These are phyloP conservation scores for Kuschelorhynchus macadamiae DNA, from an alignment of 2,888 invertebrate genomes.

Conservation along the genomic window DNA sequence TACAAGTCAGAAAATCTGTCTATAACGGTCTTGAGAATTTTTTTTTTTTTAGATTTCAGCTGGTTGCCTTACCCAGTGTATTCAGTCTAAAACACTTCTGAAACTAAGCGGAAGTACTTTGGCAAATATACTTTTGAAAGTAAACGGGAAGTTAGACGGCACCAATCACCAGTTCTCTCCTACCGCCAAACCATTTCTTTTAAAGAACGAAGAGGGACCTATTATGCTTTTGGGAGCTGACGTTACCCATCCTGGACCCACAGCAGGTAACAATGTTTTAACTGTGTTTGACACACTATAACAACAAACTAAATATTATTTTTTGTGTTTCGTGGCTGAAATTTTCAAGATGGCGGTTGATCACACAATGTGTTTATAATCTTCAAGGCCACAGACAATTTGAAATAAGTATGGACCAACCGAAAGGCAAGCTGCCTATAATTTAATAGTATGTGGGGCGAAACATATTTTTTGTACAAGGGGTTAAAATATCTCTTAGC, in stretches of 20 bases:
- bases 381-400: too few relatives aligned
- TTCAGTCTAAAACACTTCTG: constrained; percentile 71
- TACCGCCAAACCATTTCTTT: constrained; percentile 46
- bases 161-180: constrained; percentile 74
- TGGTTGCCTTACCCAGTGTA: constrained; percentile 84
- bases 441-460: too few relatives aligned
- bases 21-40: neutral
- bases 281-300: too few relatives aligned
- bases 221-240: constrained; percentile 84
- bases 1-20: neutral
- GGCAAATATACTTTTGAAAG: constrained; percentile 77
- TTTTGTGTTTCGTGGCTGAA: too few relatives aligned
- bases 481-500: too few relatives aligned
- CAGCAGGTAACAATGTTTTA: constrained; percentile 72
- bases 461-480: too few relatives aligned
- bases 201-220: constrained; percentile 63
- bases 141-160: constrained; percentile 87
- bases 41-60: constrained; percentile 66
- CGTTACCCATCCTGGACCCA: constrained; percentile 92
- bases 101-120: constrained; percentile 75
- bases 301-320: too few relatives aligned
- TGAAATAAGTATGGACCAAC: too few relatives aligned
- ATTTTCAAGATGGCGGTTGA: too few relatives aligned
- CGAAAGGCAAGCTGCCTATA: too few relatives aligned
- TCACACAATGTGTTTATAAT: too few relatives aligned